Evolutionary conservation across 2,113 vertebrate species (phyloP).

Genomic region (Heptranchias perlo): DNA sequence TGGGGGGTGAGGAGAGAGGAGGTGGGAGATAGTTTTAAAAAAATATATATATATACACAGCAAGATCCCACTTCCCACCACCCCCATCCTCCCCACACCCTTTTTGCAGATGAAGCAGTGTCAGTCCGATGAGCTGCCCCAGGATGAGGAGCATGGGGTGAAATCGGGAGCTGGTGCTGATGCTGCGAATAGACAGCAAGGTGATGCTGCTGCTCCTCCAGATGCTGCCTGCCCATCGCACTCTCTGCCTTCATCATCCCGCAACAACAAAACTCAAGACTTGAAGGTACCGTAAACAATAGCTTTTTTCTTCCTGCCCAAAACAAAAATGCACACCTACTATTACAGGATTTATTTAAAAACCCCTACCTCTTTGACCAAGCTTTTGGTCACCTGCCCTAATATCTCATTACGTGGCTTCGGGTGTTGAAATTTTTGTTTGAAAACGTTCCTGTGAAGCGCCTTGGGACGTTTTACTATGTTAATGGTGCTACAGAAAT

Average conservation of each 20-base stretch:
- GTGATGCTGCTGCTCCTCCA: constrained; percentile 8
- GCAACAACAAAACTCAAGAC: constrained; percentile 66
- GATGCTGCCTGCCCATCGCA: constrained; percentile 30
- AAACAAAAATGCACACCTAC: too few species aligned
- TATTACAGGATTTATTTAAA: background rate
- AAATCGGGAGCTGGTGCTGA: constrained; percentile 48
- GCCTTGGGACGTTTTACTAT: background rate
- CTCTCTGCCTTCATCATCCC: constrained; percentile 41
- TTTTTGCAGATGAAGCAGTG: constrained; percentile 64
- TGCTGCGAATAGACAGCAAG: constrained; percentile 39
- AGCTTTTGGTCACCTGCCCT: background rate
- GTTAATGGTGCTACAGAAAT: background rate
- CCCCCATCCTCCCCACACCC: background rate
- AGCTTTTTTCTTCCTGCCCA: background rate
- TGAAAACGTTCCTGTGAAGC: background rate
- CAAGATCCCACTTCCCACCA: background rate
- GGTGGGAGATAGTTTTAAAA: background rate
- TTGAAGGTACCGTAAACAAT: constrained; percentile 59
- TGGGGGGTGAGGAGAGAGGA: too few species aligned
- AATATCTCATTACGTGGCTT: too few species aligned
- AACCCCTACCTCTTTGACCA: too few species aligned
- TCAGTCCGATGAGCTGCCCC: constrained; percentile 65
- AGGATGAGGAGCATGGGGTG: constrained; percentile 54
- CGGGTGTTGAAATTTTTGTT: background rate
- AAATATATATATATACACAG: background rate